Conservation (phyloP, 2,888 invertebrate species). For the Noctua pronuba region DNA sequence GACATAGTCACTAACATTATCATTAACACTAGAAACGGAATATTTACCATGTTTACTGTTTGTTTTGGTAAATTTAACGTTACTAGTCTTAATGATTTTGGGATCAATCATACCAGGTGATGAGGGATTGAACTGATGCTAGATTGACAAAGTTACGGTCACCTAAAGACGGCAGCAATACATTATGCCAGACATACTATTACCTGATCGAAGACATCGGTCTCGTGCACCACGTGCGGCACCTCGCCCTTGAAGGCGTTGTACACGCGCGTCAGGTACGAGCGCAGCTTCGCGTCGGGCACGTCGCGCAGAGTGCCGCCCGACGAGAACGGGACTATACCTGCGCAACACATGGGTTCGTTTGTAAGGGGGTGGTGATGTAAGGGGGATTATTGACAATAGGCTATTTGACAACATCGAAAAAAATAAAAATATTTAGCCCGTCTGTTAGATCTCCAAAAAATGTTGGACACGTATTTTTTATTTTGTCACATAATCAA, state of each 20-base stretch:
- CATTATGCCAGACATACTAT: slow-evolving; percentile 8
- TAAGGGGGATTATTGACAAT: background rate
- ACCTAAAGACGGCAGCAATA: background rate
- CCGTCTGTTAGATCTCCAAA: no score
- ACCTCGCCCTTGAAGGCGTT: slow-evolving; percentile 97
- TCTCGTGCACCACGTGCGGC: slow-evolving; percentile 89
- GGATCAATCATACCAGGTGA: background rate
- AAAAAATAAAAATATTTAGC: no score
- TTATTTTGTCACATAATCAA: no score
- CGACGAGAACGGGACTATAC: slow-evolving; percentile 92
- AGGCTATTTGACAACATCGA: no score
- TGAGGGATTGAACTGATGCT: background rate
- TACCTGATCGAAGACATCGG: slow-evolving; percentile 84
- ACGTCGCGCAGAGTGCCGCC: slow-evolving; percentile 93
- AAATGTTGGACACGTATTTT: no score
- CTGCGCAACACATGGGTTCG: slow-evolving; percentile 70
- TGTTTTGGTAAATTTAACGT: no score
- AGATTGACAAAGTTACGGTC: background rate
- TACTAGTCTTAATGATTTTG: no score
- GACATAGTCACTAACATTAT: no score
- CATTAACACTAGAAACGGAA: no score
- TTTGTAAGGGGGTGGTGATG: no score
- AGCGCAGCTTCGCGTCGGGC: slow-evolving; percentile 94
- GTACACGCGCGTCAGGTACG: slow-evolving; percentile 97
- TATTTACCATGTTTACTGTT: no score